Base-by-base conservation (phyloP, 2,888 invertebrate species). In the Heteromyza rotundicornis region DNA sequence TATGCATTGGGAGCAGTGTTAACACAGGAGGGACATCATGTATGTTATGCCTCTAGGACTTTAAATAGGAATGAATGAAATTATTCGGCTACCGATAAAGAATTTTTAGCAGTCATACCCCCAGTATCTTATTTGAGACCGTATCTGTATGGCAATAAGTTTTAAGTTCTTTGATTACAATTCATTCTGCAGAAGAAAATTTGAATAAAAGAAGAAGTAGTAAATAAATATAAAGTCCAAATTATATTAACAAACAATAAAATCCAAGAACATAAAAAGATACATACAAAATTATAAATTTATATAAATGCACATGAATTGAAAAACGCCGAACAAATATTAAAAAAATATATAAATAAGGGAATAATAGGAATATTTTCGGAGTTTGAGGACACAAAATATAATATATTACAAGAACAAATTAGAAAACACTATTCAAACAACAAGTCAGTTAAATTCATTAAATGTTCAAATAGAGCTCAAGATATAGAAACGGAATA, bases 11-110 rank as follows among this genome's bases (percentile, higher is more conserved):
- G 10, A n/a, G 56, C 44, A 2, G 23, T 47, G 3, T 12, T 40
- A 14, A 12, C n/a, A n/a, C 44, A 40, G 44, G 22, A 47, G 22
- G 24, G 56, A 14, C 47, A 56, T 44, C 56, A 40, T 23, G 47
- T 56, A 32, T 32, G 32, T 12, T 32, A n/a, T n/a, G n/a, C n/a
- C n/a, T n/a, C n/a, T n/a, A n/a, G n/a, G n/a, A n/a, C n/a, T n/a
- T n/a, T n/a, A 8, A 8, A 32, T 32, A 32, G 5, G 7, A 20
- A 56, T n/a, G 44, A 56, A 22, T 40, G 17, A 36, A 55, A 55
- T 10, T 36, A 36, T 14, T 55, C 55, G 12, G 55, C 55, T 8
- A 32, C 32, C 5, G 32, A n/a, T n/a, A n/a, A n/a, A n/a, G n/a
- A n/a, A n/a, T n/a, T n/a, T n/a, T n/a, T n/a, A n/a, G n/a, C n/a